Evolutionary conservation across 2,113 vertebrate species (phyloP).

Genomic region (Syrrhaptes paradoxus): DNA sequence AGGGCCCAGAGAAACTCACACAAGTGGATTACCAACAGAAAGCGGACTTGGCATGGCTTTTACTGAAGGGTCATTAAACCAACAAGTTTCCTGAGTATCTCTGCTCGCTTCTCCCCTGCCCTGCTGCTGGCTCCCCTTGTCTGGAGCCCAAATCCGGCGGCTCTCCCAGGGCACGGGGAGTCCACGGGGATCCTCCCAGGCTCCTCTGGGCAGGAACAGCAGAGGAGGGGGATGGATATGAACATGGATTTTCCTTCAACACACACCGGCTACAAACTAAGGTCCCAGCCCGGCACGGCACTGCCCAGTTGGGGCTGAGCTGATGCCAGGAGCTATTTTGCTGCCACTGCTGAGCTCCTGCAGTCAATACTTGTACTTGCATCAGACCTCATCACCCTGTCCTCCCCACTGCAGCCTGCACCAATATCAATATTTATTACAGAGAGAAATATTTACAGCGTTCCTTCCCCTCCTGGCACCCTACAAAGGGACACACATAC

Average conservation of each 20-base stretch:
- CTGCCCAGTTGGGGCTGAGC: not conserved
- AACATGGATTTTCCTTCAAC: constrained; percentile 14
- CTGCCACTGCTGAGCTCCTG: not conserved
- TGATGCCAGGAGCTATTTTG: not conserved
- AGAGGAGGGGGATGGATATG: not conserved
- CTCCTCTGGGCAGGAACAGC: not conserved
- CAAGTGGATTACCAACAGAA: constrained; percentile 56
- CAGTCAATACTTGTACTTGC: not conserved
- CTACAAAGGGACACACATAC: constrained; percentile 44
- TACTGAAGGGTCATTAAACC: constrained; percentile 62
- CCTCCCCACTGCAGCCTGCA: constrained; percentile 42
- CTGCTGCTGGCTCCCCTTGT: constrained; percentile 13
- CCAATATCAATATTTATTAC: constrained; percentile 23
- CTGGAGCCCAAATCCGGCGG: not conserved
- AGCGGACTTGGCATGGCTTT: constrained; percentile 67
- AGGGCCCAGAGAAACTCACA: constrained; percentile 56
- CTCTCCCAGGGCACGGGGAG: not conserved
- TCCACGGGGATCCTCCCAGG: not conserved
- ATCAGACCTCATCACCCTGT: not conserved
- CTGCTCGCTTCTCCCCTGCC: constrained; percentile 29
- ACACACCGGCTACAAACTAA: not conserved
- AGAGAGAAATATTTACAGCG: constrained; percentile 62
- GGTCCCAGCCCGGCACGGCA: not conserved
- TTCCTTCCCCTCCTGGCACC: constrained; percentile 62
- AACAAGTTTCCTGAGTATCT: constrained; percentile 75